These are phyloP conservation scores for Cottoperca gobio DNA, from an alignment of 2,797 vertebrate genomes.

Conservation along the genomic window DNA sequence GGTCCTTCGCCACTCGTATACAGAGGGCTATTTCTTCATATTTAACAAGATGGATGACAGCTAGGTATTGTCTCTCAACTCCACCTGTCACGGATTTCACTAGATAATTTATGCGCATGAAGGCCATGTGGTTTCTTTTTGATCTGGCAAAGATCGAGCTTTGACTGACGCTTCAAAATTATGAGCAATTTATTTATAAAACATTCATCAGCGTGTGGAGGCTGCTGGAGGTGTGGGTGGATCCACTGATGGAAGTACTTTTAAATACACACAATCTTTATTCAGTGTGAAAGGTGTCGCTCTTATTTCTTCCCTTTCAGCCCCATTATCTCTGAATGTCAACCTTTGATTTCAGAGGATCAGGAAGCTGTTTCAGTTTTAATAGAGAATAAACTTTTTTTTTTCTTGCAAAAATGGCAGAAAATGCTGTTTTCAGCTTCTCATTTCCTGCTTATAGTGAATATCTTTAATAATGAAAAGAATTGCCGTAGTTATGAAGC, in stretches of 20 bases:
- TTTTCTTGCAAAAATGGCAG: too few species aligned
- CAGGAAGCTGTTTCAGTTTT: too few species aligned
- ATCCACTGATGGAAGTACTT: conserved; percentile 12
- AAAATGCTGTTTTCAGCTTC: too few species aligned
- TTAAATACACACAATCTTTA: conserved; percentile 16
- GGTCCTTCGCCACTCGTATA: conserved; percentile 53
- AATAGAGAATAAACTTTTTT: too few species aligned
- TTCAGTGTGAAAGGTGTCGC: not conserved
- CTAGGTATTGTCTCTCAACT: conserved; percentile 44
- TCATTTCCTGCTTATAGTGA: too few species aligned
- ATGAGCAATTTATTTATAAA: conserved; percentile 37
- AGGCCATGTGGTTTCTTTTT: conserved; percentile 20
- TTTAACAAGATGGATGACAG: conserved; percentile 66
- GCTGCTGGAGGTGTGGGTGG: conserved; percentile 16
- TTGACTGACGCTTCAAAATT: conserved; percentile 33
- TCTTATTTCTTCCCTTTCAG: too few species aligned
- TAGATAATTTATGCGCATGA: conserved; percentile 59
- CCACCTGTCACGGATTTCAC: conserved; percentile 32
- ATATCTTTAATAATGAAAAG: too few species aligned
- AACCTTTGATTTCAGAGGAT: too few species aligned
- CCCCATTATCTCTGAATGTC: too few species aligned
- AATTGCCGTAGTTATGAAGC: too few species aligned
- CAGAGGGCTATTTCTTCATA: conserved; percentile 64
- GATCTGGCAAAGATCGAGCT: conserved; percentile 12
- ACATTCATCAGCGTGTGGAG: not conserved